Conservation (phyloP, 2,113 vertebrate species). For the Gasterosteus nipponicus region DNA sequence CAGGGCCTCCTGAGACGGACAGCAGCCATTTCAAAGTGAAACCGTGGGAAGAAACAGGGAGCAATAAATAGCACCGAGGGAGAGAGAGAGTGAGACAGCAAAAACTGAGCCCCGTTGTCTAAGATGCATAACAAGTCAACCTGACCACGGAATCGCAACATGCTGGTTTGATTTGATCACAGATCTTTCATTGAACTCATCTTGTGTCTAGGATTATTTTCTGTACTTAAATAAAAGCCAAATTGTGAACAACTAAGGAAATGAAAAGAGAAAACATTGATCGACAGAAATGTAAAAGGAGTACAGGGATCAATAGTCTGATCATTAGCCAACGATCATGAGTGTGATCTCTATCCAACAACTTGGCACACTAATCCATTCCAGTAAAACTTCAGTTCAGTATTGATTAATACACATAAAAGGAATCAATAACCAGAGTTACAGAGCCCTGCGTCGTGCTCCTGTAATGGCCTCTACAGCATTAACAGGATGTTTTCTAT, state of each 20-base stretch:
- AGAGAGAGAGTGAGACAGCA: conserved; percentile 7
- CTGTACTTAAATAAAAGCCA: background rate
- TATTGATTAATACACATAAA: conserved; percentile 20
- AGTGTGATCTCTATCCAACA: conserved; percentile 20
- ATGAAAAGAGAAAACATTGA: background rate
- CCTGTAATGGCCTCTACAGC: background rate
- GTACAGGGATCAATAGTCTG: conserved; percentile 17
- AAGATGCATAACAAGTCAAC: background rate
- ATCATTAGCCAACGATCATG: background rate
- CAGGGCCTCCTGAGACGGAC: conserved; percentile 50
- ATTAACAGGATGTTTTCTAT: background rate
- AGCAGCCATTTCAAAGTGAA: conserved; percentile 48
- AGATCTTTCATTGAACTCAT: conserved; percentile 1
- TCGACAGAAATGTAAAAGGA: background rate
- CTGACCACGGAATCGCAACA: background rate
- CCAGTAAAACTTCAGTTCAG: conserved; percentile 22
- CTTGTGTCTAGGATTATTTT: background rate
- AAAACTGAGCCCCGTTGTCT: background rate
- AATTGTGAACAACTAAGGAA: conserved; percentile 5
- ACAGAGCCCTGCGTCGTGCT: too few species aligned
- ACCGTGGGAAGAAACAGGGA: conserved; percentile 57
- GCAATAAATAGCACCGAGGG: conserved; percentile 45
- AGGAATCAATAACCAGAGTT: conserved; percentile 16
- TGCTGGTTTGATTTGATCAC: background rate
- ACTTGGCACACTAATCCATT: conserved; percentile 13